Evolutionary conservation across 2,113 vertebrate genomes (phyloP).

Genomic region (Globicephala melas): DNA sequence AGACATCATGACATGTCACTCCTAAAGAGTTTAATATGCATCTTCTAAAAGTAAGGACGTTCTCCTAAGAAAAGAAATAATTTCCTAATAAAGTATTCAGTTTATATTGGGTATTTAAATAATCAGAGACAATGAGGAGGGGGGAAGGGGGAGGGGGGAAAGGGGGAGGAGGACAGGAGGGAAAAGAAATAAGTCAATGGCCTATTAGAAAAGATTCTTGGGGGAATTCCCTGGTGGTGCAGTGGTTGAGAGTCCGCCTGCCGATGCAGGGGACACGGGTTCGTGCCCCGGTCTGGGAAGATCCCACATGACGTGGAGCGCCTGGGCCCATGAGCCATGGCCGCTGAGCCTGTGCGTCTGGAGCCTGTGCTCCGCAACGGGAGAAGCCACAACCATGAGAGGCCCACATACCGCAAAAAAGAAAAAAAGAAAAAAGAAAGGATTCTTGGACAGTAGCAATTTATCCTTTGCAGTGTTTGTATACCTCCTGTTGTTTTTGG

Average conservation of each 20-base stretch:
- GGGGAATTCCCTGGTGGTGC: too few species aligned
- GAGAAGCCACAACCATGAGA: too few species aligned
- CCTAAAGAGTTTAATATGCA: not conserved
- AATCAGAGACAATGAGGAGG: not conserved
- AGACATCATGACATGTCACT: not conserved
- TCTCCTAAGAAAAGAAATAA: not conserved
- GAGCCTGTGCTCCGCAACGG: too few species aligned
- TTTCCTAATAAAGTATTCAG: not conserved
- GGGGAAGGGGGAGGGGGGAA: too few species aligned
- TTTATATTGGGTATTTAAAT: not conserved
- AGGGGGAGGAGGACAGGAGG: not conserved
- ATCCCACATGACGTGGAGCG: too few species aligned
- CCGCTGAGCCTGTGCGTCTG: too few species aligned
- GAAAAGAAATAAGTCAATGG: not conserved
- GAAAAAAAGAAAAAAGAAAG: not conserved
- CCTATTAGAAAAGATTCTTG: not conserved
- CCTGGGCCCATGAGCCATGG: too few species aligned
- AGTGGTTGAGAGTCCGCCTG: too few species aligned
- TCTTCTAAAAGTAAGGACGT: not conserved
- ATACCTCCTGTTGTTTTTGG: not conserved
- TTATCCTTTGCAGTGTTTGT: not conserved
- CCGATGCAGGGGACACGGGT: too few species aligned
- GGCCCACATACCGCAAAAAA: too few species aligned
- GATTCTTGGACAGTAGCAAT: not conserved
- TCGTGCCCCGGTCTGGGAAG: too few species aligned